Base-by-base conservation (phyloP, 1,140 invertebrate genomes). In the Zaprionus vittiger region DNA sequence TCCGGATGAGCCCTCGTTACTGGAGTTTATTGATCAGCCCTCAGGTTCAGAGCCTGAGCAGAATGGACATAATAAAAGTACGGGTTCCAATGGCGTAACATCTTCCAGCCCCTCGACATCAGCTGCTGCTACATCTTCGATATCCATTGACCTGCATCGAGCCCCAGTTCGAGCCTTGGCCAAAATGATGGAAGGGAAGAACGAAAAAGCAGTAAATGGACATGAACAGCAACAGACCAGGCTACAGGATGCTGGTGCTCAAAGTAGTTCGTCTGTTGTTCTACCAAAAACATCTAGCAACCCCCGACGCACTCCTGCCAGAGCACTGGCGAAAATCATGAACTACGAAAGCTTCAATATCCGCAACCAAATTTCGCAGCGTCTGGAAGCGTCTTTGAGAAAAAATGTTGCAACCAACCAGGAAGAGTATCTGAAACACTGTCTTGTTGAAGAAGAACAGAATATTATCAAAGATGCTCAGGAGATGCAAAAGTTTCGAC, bases 311-410 rank as follows among this genome's bases (percentile, higher is more conserved):
- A 68, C 81, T 1, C 79, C 85, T 1, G 76, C 76, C 5, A 77
- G 61, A n/a, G 81, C 85, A 1, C 56, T 90, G 49, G 60, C 75
- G 2, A 89, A 82, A 22, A 82, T 90, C 2, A 62, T 91, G 49
- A 52, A 67, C 37, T 85, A 90, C 14, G 85, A 89, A 17, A 85
- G 61, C n/a, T 47, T 61, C 11, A 90, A 81, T 15, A 80, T 89
- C 4, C 44, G 69, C 7, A 47, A 38, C 24, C 81, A 89, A 60
- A 71, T 89, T 24, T 49, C 41, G 1, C 22, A 47, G 20, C 79
- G 85, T 0, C 20, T 89, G 24, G 72, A 75, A 20, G 57, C 56
- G 17, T n/a, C 65, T 0, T 26, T 89, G 0, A 70, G 64, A 5
- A 37, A 61, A 12, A 70, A 44, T 24, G 9, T 34, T 7, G 5